Percentiles rank a stretch among this genome's conserved stretches.
These are phyloP conservation scores for Aplocera efformata DNA, from an alignment of 2,888 invertebrate species.

Conservation along the genomic window DNA sequence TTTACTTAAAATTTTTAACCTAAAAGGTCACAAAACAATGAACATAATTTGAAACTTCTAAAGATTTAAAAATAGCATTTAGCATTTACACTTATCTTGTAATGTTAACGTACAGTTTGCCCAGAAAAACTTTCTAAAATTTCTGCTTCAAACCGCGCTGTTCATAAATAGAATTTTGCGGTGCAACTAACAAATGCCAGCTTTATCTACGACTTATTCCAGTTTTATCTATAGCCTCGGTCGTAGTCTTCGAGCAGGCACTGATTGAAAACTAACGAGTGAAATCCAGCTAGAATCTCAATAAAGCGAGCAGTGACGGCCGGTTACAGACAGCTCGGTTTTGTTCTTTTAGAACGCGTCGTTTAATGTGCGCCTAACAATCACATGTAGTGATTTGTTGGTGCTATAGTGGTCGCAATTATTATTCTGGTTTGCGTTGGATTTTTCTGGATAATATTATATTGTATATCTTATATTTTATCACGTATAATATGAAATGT, in stretches of 20 bases:
- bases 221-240: constrained; percentile 13
- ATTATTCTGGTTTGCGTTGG: not conserved
- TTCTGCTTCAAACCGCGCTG: too few species aligned
- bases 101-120: too few species aligned
- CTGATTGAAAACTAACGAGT: constrained; percentile 23
- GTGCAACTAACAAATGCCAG: not conserved
- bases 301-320: constrained; percentile 37
- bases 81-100: too few species aligned
- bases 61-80: too few species aligned
- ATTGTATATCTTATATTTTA: too few species aligned
- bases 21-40: too few species aligned
- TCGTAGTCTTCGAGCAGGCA: constrained; percentile 9
- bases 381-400: constrained; percentile 47
- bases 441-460: not conserved
- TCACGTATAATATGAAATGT: too few species aligned
- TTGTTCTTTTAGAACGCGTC: constrained; percentile 51
- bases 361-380: constrained; percentile 55
- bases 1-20: too few species aligned
- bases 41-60: too few species aligned
- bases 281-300: constrained; percentile 32
- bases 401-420: constrained; percentile 37
- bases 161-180: too few species aligned
- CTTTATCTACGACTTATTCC: not conserved
- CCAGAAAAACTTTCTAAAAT: too few species aligned
- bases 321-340: constrained; percentile 31